phyloP scores from a whole-genome alignment of 2,113 vertebrate genomes.

The Eudorcas thomsonii region DNA sequence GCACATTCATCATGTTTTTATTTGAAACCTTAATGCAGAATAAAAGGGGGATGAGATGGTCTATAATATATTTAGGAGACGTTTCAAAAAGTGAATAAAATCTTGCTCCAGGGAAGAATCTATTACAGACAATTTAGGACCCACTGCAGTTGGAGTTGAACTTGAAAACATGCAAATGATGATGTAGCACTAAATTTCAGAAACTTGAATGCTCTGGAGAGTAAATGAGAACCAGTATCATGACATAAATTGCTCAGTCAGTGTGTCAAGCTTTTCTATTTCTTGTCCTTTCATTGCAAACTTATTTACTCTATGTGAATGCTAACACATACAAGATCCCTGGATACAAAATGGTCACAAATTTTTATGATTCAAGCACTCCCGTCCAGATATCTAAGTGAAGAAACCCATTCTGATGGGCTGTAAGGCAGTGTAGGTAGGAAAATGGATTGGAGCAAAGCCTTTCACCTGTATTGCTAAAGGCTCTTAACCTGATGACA shows the following conservation, averaged over 20 bases:
- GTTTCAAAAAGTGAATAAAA: slow-evolving; percentile 44
- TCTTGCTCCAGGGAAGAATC: slow-evolving; percentile 24
- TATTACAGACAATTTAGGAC: not conserved
- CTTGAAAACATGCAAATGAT: slow-evolving; percentile 27
- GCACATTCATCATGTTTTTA: not conserved
- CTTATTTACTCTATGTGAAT: not conserved
- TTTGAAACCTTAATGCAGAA: slow-evolving; percentile 9
- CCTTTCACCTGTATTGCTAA: not conserved
- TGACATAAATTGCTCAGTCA: not conserved
- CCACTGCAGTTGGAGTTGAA: not conserved
- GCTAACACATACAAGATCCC: not conserved
- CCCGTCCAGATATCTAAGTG: not conserved
- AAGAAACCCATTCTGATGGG: not conserved
- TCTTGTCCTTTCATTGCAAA: not conserved
- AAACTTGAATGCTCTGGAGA: slow-evolving; percentile 4
- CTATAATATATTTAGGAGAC: slow-evolving; percentile 33
- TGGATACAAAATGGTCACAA: not conserved
- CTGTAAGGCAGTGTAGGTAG: not conserved
- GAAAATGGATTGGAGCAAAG: not conserved
- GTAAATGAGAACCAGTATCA: not conserved
- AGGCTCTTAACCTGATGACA: not conserved
- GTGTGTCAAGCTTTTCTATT: slow-evolving; percentile 1
- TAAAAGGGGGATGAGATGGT: not conserved
- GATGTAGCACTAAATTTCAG: slow-evolving; percentile 22
- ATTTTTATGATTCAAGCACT: not conserved